These are phyloP conservation scores for Callopanchax toddi DNA, from an alignment of 2,113 vertebrate genomes.

Conservation along the genomic window DNA sequence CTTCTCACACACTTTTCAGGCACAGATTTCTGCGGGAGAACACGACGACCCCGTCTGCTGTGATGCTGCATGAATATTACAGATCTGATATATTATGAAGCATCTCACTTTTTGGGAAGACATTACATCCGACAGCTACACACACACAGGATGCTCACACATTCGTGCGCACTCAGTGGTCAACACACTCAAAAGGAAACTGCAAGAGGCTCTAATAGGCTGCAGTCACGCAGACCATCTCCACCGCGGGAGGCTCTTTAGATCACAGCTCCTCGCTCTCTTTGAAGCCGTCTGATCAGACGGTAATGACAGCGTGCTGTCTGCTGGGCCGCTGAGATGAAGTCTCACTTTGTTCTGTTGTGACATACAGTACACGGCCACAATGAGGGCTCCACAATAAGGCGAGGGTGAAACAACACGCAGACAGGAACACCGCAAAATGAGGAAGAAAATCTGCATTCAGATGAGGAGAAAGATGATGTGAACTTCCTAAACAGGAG, in stretches of 20 bases:
- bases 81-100: constrained; percentile 51
- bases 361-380: background rate
- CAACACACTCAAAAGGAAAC: constrained; percentile 25
- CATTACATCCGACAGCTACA: constrained; percentile 5
- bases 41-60: background rate
- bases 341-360: constrained; percentile 12
- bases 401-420: no score
- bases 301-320: background rate
- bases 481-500: background rate
- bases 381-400: no score
- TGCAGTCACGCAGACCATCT: constrained; percentile 31
- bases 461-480: background rate
- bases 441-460: background rate
- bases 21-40: background rate
- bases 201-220: constrained; percentile 16
- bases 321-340: constrained; percentile 19
- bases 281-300: background rate
- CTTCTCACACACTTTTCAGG: constrained; percentile 1
- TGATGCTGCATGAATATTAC: constrained; percentile 35
- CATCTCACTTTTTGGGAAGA: constrained; percentile 20
- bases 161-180: background rate
- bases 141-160: background rate
- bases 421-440: background rate
- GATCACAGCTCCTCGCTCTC: constrained; percentile 4
- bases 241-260: constrained; percentile 15